phyloP scores from a whole-genome alignment of 1,140 invertebrate species.

The Phortica variegata region DNA sequence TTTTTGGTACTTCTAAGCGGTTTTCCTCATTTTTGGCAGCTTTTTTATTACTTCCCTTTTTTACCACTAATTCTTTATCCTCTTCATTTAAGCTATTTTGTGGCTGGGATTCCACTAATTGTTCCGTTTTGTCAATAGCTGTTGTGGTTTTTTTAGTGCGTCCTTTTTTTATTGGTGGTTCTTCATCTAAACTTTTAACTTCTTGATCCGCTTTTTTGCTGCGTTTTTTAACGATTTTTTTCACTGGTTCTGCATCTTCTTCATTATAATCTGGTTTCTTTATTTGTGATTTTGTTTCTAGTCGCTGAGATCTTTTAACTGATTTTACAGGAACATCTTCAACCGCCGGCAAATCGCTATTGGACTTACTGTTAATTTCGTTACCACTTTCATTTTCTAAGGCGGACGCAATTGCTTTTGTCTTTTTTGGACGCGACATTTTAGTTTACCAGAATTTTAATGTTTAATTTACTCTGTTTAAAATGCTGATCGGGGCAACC shows the following conservation, averaged over 20 bases:
- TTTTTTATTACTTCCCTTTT: conserved; percentile 16
- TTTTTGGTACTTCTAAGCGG: conserved; percentile 7
- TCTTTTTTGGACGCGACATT: too few relatives aligned
- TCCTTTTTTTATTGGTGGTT: conserved; percentile 19
- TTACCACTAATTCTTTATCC: too few relatives aligned
- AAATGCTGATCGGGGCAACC: too few relatives aligned
- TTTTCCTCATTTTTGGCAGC: conserved; percentile 10
- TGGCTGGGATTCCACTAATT: background rate
- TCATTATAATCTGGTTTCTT: conserved; percentile 2
- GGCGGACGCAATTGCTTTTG: too few relatives aligned
- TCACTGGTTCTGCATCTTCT: too few relatives aligned
- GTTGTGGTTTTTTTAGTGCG: conserved; percentile 28
- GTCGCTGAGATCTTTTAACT: background rate
- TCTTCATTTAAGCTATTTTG: too few relatives aligned
- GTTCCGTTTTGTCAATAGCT: conserved; percentile 4
- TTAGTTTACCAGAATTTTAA: too few relatives aligned
- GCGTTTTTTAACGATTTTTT: background rate
- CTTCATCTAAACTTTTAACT: conserved; percentile 8
- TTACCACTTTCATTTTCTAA: too few relatives aligned
- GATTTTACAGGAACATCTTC: background rate
- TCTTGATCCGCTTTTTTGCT: conserved; percentile 22
- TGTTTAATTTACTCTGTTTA: too few relatives aligned
- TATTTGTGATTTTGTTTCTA: background rate
- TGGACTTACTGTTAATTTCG: too few relatives aligned
- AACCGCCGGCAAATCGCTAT: too few relatives aligned